A percentile compares a stretch with the other conserved stretches of the same genome.
Conservation (phyloP, 2,797 vertebrate species). For the Phrynocephalus guinanensis region DNA sequence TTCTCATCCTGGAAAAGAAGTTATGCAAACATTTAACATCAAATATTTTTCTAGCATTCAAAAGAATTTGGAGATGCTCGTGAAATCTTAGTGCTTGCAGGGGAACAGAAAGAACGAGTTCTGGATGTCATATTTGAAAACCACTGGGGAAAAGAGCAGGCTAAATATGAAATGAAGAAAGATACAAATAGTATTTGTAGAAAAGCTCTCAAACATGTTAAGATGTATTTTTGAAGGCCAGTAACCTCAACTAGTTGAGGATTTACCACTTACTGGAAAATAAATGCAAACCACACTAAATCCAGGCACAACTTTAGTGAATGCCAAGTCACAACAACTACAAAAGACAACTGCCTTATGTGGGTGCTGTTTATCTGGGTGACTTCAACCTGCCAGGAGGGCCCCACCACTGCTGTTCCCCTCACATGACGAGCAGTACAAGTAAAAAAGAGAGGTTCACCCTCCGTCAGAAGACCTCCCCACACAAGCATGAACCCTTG, state of each 20-base stretch:
- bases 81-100: no score
- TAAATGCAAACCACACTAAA: background rate
- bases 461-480: no score
- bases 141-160: background rate
- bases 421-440: background rate
- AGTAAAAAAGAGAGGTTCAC: background rate
- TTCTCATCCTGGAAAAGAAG: constrained; percentile 85
- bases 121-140: background rate
- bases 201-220: background rate
- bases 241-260: background rate
- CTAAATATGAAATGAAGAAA: constrained; percentile 11
- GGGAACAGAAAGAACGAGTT: background rate
- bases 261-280: background rate
- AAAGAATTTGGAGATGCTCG: constrained; percentile 1
- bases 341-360: background rate
- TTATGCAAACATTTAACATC: constrained; percentile 15
- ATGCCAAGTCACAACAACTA: background rate
- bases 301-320: background rate
- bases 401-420: background rate
- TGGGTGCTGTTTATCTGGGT: background rate
- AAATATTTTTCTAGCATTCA: constrained; percentile 28
- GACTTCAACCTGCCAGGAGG: no score
- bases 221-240: background rate
- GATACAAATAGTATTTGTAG: background rate
- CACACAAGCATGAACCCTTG: no score